Evolutionary conservation across 2,888 invertebrate species (phyloP).

Genomic region (Chymomyza fuscimana): DNA sequence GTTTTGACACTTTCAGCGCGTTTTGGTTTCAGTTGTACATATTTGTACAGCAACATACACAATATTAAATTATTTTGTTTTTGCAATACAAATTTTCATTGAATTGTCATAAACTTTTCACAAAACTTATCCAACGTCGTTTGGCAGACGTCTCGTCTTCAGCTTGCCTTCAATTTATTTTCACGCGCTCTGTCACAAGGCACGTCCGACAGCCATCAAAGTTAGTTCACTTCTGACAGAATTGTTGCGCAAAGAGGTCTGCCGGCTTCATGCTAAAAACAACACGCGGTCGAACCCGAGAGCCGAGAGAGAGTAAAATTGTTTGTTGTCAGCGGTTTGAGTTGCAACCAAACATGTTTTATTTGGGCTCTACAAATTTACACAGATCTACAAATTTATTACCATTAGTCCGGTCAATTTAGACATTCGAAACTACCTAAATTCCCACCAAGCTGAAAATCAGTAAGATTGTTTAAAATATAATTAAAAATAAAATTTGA

Average conservation of each 20-base stretch:
- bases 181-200: constrained; percentile 36
- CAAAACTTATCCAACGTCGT: background rate
- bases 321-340: background rate
- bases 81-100: background rate
- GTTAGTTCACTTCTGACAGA: constrained; percentile 65
- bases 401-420: no score
- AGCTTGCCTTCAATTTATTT: constrained; percentile 4
- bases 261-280: constrained; percentile 56
- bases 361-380: no score
- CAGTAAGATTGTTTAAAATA: no score
- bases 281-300: constrained; percentile 67
- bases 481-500: no score
- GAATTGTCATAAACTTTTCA: constrained; percentile 5
- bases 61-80: constrained; percentile 4
- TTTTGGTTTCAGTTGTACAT: constrained; percentile 1
- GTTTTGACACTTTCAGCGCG: background rate
- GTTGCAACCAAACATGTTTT: no score
- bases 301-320: constrained; percentile 24
- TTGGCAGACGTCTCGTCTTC: background rate
- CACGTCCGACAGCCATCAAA: constrained; percentile 69
- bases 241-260: constrained; percentile 33
- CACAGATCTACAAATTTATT: no score
- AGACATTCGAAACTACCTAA: no score
- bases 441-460: no score
- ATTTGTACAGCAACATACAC: background rate